Evolutionary conservation across 1,140 invertebrate genomes (phyloP).

Genomic region (Tetramorium parvispinum): DNA sequence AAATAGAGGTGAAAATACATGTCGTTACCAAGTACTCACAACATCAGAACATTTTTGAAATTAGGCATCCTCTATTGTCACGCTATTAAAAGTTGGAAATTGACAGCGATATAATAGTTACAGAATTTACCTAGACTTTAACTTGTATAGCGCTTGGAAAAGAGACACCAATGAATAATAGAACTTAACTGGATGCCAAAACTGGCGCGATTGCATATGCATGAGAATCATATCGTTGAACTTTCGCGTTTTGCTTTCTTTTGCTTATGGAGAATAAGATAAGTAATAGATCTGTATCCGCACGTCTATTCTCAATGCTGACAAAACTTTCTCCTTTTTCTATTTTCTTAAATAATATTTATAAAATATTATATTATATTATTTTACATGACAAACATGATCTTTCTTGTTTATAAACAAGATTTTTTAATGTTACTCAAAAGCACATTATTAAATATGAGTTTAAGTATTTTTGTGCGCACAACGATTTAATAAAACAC

Average conservation of each 20-base stretch:
- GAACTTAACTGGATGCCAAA: constrained; percentile 38
- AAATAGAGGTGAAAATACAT: constrained; percentile 8
- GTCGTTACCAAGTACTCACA: background rate
- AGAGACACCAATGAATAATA: constrained; percentile 39
- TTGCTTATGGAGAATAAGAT: background rate
- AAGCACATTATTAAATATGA: constrained; percentile 7
- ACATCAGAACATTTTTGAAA: background rate
- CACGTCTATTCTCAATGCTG: no score
- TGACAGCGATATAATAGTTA: constrained; percentile 19
- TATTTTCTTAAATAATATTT: background rate
- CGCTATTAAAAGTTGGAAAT: constrained; percentile 7
- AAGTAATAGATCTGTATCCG: background rate
- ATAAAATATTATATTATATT: background rate
- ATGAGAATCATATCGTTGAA: constrained; percentile 43
- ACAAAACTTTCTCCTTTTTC: background rate
- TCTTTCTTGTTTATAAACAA: background rate
- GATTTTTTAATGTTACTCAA: background rate
- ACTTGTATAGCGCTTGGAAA: background rate
- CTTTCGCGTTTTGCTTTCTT: constrained; percentile 1
- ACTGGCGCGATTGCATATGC: constrained; percentile 43
- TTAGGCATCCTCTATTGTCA: background rate
- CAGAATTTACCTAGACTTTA: constrained; percentile 11
- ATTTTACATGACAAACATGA: background rate
- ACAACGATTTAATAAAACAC: background rate
- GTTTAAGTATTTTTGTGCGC: background rate